A percentile compares a stretch with the other conserved stretches of the same genome.
Conservation (phyloP, 2,888 invertebrate genomes). For the Stomorhina lunata region DNA sequence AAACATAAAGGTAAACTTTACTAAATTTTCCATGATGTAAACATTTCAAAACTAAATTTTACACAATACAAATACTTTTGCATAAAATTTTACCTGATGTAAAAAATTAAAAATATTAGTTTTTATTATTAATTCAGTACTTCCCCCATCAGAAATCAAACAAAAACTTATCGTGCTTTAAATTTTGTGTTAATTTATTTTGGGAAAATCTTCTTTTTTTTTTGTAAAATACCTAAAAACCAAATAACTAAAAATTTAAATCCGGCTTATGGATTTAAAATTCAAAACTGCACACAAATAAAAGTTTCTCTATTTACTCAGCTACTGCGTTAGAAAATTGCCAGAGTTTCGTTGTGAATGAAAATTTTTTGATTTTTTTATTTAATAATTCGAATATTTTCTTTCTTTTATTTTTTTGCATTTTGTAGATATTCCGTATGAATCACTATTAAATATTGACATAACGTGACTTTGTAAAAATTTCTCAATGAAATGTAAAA, state of each 20-base stretch:
- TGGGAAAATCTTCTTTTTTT: neutral
- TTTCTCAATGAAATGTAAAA: slow-evolving; percentile 61
- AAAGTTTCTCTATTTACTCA: slow-evolving; percentile 37
- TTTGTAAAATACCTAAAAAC: neutral
- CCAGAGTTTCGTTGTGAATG: neutral
- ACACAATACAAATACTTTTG: no score
- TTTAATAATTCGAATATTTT: neutral
- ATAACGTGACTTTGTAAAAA: slow-evolving; percentile 63
- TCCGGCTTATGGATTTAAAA: slow-evolving; percentile 18
- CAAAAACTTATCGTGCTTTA: no score
- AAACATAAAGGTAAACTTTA: no score
- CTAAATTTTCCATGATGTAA: no score
- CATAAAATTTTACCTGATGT: no score
- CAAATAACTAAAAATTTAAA: neutral
- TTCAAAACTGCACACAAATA: slow-evolving; percentile 21
- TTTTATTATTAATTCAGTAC: no score
- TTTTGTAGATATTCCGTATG: slow-evolving; percentile 34
- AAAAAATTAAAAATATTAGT: no score
- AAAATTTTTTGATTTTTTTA: neutral
- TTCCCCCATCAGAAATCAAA: no score
- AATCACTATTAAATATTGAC: slow-evolving; percentile 63
- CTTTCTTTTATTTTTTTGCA: neutral
- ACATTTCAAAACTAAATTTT: no score
- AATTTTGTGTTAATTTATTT: no score
- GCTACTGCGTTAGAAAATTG: neutral